A percentile compares a stretch with the other conserved stretches of the same genome.
phyloP scores from a whole-genome alignment of 2,113 vertebrate species.

The Castor canadensis region DNA sequence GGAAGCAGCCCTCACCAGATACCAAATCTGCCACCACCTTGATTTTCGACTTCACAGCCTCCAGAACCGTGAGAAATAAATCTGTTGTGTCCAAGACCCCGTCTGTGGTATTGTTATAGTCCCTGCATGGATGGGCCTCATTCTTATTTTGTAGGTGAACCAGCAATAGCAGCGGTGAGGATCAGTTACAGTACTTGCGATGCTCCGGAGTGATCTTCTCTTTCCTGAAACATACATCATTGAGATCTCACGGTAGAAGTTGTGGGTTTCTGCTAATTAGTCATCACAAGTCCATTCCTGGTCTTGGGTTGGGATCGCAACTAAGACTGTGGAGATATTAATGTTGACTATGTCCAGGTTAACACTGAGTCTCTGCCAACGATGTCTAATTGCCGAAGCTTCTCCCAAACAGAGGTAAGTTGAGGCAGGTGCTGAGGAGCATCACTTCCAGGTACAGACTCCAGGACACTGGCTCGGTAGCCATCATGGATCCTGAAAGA shows the following conservation, averaged over 20 bases:
- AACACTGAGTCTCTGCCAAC: no score
- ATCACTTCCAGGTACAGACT: background rate
- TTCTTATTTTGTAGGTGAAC: background rate
- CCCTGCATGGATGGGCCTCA: background rate
- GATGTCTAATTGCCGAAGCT: background rate
- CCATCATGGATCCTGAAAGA: background rate
- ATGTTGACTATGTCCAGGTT: background rate
- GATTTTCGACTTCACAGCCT: background rate
- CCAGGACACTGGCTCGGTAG: background rate
- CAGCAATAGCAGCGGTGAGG: rapidly evolving
- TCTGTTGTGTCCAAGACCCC: background rate
- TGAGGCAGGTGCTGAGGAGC: background rate
- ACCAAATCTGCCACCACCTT: background rate
- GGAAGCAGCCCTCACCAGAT: background rate
- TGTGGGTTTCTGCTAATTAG: background rate
- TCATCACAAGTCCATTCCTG: background rate
- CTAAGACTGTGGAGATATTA: no score
- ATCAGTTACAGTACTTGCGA: background rate
- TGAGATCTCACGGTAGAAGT: background rate
- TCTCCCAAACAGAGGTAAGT: background rate
- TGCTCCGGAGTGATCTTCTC: no score
- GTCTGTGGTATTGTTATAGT: background rate
- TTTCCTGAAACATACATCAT: background rate
- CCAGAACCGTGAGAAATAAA: background rate
- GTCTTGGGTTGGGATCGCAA: background rate